Conservation (phyloP, 1,140 invertebrate species). For the Drosophila pachea region DNA sequence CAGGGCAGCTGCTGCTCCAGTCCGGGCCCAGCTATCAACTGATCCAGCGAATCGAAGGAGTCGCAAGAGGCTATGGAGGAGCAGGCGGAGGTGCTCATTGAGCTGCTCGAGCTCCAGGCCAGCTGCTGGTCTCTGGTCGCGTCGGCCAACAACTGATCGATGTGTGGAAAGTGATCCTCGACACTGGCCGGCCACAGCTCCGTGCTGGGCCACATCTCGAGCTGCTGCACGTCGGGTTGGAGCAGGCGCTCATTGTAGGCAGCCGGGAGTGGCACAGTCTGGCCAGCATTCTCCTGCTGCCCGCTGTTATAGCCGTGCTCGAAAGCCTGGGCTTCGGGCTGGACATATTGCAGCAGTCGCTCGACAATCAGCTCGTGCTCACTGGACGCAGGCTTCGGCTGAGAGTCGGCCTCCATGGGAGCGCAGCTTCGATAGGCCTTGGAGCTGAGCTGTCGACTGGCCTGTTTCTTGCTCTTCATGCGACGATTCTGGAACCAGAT, state of each 20-base stretch:
- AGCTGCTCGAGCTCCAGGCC: conserved; percentile 43
- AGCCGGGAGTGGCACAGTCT: background rate
- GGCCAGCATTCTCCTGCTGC: no score
- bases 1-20: no score
- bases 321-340: no score
- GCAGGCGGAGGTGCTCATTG: conserved; percentile 9
- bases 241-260: background rate
- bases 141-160: background rate
- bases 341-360: conserved; percentile 52
- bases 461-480: conserved; percentile 66
- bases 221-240: background rate
- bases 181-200: conserved; percentile 1
- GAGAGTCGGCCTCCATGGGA: background rate
- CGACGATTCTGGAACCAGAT: conserved; percentile 86
- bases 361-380: conserved; percentile 59
- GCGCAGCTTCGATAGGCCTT: background rate
- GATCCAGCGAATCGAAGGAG: conserved; percentile 30
- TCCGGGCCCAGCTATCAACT: background rate
- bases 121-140: conserved; percentile 11
- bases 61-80: conserved; percentile 30
- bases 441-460: conserved; percentile 18
- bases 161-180: background rate
- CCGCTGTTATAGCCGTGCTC: no score
- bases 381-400: background rate
- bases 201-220: background rate